Conservation (phyloP, 2,888 invertebrate species). For the Ectropis crepuscularia region DNA sequence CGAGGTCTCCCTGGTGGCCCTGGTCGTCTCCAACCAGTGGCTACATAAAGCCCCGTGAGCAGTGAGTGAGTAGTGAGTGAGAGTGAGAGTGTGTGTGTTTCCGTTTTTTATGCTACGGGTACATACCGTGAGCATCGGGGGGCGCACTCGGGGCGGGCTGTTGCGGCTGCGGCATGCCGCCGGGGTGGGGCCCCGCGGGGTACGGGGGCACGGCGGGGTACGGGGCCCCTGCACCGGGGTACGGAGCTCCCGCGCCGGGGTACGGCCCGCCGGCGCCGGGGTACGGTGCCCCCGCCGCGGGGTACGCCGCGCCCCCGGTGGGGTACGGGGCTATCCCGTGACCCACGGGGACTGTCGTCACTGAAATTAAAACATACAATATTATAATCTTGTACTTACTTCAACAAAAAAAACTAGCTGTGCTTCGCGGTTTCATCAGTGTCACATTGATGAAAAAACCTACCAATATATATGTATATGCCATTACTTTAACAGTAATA, state of each 20-base stretch:
- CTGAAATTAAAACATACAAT: not conserved
- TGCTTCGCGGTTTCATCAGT: too few species aligned
- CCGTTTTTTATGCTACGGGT: too few species aligned
- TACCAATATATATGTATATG: too few species aligned
- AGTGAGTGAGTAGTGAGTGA: too few species aligned
- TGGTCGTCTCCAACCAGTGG: too few species aligned
- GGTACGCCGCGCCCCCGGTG: constrained; percentile 41
- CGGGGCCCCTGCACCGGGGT: constrained; percentile 41
- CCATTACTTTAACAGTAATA: too few species aligned
- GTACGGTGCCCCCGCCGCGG: constrained; percentile 41
- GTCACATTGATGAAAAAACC: too few species aligned
- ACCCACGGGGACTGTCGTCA: constrained; percentile 19
- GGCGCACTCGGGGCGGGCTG: constrained; percentile 61
- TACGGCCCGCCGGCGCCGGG: constrained; percentile 46
- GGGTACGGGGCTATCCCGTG: constrained; percentile 45
- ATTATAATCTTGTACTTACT: too few species aligned
- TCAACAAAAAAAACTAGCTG: too few species aligned
- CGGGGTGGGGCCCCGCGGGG: constrained; percentile 52
- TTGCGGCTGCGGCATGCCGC: constrained; percentile 46
- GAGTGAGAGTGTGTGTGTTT: too few species aligned
- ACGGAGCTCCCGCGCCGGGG: constrained; percentile 44
- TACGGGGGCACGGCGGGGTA: constrained; percentile 41
- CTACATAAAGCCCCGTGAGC: too few species aligned
- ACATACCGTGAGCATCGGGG: constrained; percentile 60
- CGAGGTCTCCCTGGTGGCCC: too few species aligned